Conservation (phyloP, 1,140 invertebrate species). For the Diprion similis region DNA sequence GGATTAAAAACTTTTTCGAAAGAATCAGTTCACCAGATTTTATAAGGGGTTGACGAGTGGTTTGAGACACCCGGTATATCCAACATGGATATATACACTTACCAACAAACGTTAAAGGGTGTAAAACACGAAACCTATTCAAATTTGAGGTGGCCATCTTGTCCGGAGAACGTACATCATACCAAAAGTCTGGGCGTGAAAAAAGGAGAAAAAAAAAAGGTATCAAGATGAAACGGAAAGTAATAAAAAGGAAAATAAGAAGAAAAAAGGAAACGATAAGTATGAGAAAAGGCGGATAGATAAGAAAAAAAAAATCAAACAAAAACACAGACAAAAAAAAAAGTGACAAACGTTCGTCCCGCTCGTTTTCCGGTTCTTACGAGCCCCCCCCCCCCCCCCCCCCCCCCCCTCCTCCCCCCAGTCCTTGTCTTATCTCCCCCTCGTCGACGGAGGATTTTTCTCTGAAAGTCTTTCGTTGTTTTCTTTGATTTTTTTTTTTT, state of each 20-base stretch:
- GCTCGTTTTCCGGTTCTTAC: slow-evolving; percentile 5
- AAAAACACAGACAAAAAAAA: too few relatives aligned
- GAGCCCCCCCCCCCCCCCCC: neutral
- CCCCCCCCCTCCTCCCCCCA: neutral
- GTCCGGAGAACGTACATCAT: too few relatives aligned
- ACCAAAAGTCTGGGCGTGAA: too few relatives aligned
- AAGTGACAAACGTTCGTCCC: slow-evolving; percentile 23
- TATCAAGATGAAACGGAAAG: too few relatives aligned
- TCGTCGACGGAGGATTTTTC: slow-evolving; percentile 12
- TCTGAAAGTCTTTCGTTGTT: slow-evolving; percentile 20
- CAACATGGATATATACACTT: too few relatives aligned
- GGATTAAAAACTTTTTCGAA: too few relatives aligned
- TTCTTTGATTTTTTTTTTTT: neutral
- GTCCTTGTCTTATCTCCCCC: neutral
- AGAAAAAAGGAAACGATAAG: slow-evolving; percentile 4
- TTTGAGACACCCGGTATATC: too few relatives aligned
- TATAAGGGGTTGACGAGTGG: too few relatives aligned
- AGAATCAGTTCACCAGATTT: too few relatives aligned
- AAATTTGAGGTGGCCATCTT: too few relatives aligned
- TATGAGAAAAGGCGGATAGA: neutral
- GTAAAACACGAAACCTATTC: too few relatives aligned
- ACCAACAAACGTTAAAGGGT: too few relatives aligned
- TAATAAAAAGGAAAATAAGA: neutral
- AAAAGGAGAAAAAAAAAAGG: neutral
- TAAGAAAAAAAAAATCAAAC: neutral